Evolutionary conservation across 2,113 vertebrate species (phyloP).

Genomic region (Microcebus jonahi): DNA sequence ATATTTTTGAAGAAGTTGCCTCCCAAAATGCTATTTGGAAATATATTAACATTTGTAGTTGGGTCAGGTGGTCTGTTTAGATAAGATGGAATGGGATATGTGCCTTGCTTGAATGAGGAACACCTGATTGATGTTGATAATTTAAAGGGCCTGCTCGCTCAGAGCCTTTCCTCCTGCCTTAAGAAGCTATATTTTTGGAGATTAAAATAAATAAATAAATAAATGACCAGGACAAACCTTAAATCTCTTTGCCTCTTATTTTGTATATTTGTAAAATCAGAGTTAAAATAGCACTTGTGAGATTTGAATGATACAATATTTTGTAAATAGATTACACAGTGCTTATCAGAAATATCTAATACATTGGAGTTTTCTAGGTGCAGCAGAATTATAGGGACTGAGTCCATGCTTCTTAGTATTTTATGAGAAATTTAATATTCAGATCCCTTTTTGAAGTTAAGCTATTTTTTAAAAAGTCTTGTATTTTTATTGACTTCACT

Average conservation of each 20-base stretch:
- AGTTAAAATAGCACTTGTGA: neutral
- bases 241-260: neutral
- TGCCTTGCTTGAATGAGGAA: neutral
- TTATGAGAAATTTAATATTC: neutral
- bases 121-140: neutral
- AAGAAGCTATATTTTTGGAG: neutral
- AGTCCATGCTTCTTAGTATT: neutral
- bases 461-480: neutral
- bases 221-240: neutral
- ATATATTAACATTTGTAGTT: neutral
- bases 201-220: neutral
- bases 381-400: neutral
- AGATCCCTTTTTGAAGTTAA: neutral
- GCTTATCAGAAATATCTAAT: neutral
- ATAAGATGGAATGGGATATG: neutral
- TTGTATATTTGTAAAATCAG: neutral
- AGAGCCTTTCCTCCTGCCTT: neutral
- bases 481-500: neutral
- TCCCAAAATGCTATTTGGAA: neutral
- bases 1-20: neutral
- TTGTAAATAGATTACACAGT: neutral
- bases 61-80: neutral
- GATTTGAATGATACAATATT: neutral
- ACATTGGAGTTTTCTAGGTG: neutral
- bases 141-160: neutral